These are phyloP conservation scores for Pantherophis guttatus DNA, from an alignment of 2,113 vertebrate genomes.

Conservation along the genomic window DNA sequence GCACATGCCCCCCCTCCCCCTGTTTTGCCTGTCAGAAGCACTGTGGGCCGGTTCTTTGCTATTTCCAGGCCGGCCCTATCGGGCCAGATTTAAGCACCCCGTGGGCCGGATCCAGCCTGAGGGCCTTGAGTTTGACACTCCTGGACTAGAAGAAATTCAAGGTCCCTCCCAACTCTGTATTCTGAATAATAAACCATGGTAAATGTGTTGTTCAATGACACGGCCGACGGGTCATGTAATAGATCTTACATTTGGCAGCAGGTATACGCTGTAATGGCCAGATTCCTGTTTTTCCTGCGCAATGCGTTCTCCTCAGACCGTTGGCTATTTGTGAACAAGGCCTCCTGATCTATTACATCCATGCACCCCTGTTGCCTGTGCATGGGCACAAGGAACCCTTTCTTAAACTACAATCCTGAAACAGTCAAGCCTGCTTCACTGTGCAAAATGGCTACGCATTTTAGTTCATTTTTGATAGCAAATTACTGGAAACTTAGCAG, in stretches of 20 bases:
- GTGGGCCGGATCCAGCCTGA: no score
- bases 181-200: neutral
- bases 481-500: neutral
- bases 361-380: neutral
- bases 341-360: neutral
- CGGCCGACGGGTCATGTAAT: neutral
- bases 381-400: neutral
- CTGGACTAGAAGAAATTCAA: no score
- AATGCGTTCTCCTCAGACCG: neutral
- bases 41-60: no score
- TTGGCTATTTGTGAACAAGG: neutral
- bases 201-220: neutral
- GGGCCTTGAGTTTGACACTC: no score
- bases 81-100: no score
- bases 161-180: neutral
- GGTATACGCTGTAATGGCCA: neutral
- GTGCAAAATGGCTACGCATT: neutral
- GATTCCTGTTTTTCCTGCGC: neutral
- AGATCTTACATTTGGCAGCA: neutral
- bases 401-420: neutral
- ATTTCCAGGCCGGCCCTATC: no score
- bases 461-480: neutral
- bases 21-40: no score
- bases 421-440: neutral
- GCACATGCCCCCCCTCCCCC: rapidly evolving